Base-by-base conservation (phyloP, 1,140 invertebrate genomes). In the Hydropsyche tenuis region DNA sequence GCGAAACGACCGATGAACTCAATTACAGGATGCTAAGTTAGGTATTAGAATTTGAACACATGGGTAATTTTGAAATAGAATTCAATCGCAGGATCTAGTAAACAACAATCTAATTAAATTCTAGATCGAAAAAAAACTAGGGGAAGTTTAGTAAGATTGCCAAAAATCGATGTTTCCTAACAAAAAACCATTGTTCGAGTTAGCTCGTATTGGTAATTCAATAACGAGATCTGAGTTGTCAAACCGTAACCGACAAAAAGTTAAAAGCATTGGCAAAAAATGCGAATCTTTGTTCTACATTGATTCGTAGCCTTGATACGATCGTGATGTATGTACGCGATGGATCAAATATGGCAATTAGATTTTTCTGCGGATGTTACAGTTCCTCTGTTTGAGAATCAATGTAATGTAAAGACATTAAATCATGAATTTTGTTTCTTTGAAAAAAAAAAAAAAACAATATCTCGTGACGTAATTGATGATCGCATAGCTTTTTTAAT, bases 241-340 rank as follows among this genome's bases (percentile, higher is more conserved):
- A 60, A 60, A 60, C 22, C 56, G 56, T 60, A 22, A 60, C 56
- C 56, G 56, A 25, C 3, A 56, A 56, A 48, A n/a, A 43, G 5
- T 43, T 43, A 43, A 43, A 6, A 4, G 11, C 4, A n/a, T 3
- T 48, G 45, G 45, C 11, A 14, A 48, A 48, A 48, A 48, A 48
- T 60, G 22, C n/a, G 63, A 65, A 43, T 65, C 11, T 43, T 65
- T 43, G 63, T 65, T 65, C 63, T 43, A 45, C 16, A 65, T 65
- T 65, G 20, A 65, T 65, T 43, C 14, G 30, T 23, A 65, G 30
- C 63, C 30, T 45, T 65, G 63, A 63, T 63, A 20, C 18, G 51
- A 53, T 53, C 51, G 22, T 22, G 51, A 53, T 53, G 20, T 9
- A 51, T 51, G 51, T 20, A 53, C 51, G 51, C 7, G 20, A 60